Conservation (phyloP, 1,140 invertebrate species). For the Brachionus manjavacas region DNA sequence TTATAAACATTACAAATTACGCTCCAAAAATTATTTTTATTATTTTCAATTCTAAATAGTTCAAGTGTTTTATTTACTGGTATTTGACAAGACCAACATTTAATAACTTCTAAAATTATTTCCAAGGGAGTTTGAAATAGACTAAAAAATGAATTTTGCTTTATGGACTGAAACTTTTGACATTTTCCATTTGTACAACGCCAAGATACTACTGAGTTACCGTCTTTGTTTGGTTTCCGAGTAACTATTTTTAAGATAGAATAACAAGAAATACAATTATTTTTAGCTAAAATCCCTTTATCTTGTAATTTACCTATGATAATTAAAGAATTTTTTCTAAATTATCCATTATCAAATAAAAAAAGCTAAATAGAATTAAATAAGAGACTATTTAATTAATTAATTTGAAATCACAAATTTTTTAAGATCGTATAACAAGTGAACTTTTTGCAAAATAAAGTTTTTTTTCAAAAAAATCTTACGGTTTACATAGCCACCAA, state of each 20-base stretch:
- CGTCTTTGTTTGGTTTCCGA: too few species aligned
- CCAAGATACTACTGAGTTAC: too few species aligned
- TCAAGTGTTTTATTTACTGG: background rate
- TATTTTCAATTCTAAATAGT: background rate
- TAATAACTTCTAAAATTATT: constrained; percentile 2
- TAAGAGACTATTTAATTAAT: background rate
- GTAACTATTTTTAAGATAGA: background rate
- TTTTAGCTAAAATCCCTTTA: background rate
- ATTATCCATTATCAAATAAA: background rate
- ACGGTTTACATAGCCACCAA: too few species aligned
- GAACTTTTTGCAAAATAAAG: too few species aligned
- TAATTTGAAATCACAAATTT: background rate
- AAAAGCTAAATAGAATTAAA: background rate
- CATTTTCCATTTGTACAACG: too few species aligned
- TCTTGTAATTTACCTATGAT: background rate
- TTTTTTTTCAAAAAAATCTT: too few species aligned
- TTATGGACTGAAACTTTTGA: too few species aligned
- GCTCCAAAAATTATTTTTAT: constrained; percentile 1
- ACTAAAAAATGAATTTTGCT: background rate
- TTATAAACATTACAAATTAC: background rate
- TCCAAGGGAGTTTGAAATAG: background rate
- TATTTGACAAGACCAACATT: constrained; percentile 6
- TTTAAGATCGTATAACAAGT: background rate
- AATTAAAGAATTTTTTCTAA: background rate
- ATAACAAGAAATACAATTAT: background rate